A percentile compares a stretch with the other conserved stretches of the same genome.
phyloP scores from a whole-genome alignment of 1,140 invertebrate genomes.

The Odontomachus brunneus region DNA sequence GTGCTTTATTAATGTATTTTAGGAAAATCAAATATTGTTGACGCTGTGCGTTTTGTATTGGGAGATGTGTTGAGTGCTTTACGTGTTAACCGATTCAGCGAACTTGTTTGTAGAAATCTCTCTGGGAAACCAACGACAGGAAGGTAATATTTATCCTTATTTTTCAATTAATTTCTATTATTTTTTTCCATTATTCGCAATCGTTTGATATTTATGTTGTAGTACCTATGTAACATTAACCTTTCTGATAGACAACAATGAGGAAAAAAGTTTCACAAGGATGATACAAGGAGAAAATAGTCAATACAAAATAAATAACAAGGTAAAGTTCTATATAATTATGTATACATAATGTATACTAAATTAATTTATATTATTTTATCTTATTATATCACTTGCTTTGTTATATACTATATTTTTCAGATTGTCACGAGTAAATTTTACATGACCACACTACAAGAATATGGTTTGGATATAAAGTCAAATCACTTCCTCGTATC shows the following conservation, averaged over 20 bases:
- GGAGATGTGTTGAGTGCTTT: conserved; percentile 96
- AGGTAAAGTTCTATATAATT: conserved; percentile 87
- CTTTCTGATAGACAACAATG: conserved; percentile 91
- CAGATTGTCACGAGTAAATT: conserved; percentile 91
- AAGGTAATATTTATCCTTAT: conserved; percentile 16
- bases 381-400: conserved; percentile 59
- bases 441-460: conserved; percentile 93
- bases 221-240: conserved; percentile 94
- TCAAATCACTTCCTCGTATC: conserved; percentile 99
- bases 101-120: conserved; percentile 97
- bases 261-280: conserved; percentile 93
- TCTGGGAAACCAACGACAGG: conserved; percentile 91
- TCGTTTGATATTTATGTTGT: conserved; percentile 72
- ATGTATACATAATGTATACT: not conserved
- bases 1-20: conserved; percentile 60
- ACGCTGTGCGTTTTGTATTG: conserved; percentile 99
- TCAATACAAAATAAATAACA: conserved; percentile 95
- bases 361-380: conserved; percentile 14
- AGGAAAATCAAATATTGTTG: conserved; percentile 99
- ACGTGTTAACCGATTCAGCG: conserved; percentile 95
- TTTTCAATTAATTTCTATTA: conserved; percentile 29
- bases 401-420: conserved; percentile 67
- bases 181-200: too few relatives aligned
- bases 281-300: conserved; percentile 94
- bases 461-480: conserved; percentile 97